Base-by-base conservation (phyloP, 2,888 invertebrate species). In the Athetis lepigone region DNA sequence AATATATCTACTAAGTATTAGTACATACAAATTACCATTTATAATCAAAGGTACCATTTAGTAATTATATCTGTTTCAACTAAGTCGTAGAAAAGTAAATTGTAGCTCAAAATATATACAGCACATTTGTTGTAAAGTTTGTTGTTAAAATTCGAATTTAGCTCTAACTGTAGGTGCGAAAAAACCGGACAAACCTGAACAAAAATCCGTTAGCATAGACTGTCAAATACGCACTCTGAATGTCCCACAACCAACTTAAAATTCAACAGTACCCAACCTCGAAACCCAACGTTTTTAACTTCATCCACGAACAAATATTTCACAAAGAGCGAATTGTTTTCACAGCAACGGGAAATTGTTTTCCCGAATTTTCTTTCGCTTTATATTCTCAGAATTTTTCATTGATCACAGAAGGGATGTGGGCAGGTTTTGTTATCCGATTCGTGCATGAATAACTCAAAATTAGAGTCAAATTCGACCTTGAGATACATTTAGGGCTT, bases 361-460 rank as follows among this genome's bases (percentile, higher is more conserved):
- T 68, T 46, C 42, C 43, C 18, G 8, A 67, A 78, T 61, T 71
- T 68, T 65, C 63, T 67, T 64, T 50, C 59, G 27, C 13, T 56
- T n/a, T 33, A 33, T 63, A 51, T 59, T 69, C 62, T 19, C 21
- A 75, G 69, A 75, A 79, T 78, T 78, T 67, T 71, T 64, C 56
- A 77, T 77, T 66, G 75, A 77, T 65, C 56, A 64, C 65, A 67
- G 58, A 77, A 70, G 25, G 56, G 43, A 66, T 50, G 57, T 57
- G 57, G 54, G 60, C 37, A 36, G 18, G 46, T 11, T 27, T 25
- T 40, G 21, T 16, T 19, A 47, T 39, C 47, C 36, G 18, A 61
- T 56, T 62, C 55, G 45, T 45, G 50, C 78, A 71, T 78, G 71
- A 78, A 77, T 78, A 80, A 80, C 65, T 77, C 59, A 75, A 71